These are phyloP conservation scores for Hyppa rectilinea DNA, from an alignment of 2,888 invertebrate species.

Conservation along the genomic window DNA sequence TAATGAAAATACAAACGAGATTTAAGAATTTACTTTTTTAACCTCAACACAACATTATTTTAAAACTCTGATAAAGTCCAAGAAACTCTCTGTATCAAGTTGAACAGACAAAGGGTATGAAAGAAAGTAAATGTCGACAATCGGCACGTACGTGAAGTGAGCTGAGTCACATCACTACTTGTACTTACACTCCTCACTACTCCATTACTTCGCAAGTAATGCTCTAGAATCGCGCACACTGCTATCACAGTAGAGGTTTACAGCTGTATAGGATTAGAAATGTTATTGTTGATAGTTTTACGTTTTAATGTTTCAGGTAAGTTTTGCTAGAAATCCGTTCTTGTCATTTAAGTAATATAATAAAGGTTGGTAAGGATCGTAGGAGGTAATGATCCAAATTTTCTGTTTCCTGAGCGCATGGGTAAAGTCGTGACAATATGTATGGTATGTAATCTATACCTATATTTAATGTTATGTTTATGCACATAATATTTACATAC, in stretches of 20 bases:
- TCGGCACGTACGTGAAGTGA: conserved; percentile 1
- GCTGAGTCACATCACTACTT: conserved; percentile 24
- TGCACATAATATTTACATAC: no score
- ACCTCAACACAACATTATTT: not conserved
- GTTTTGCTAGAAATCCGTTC: not conserved
- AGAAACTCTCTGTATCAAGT: not conserved
- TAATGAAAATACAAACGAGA: no score
- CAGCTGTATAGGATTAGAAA: conserved; percentile 23
- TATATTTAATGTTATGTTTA: no score
- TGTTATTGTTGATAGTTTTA: conserved; percentile 6
- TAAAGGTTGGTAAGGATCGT: no score
- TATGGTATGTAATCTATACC: no score
- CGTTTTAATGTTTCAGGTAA: not conserved
- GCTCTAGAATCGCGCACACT: conserved; percentile 10
- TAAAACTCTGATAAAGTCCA: not conserved
- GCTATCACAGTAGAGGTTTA: conserved; percentile 18
- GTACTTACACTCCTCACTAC: not conserved
- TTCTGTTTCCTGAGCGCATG: no score
- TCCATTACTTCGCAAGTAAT: conserved; percentile 20
- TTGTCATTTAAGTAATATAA: conserved; percentile 1
- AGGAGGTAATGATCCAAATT: no score
- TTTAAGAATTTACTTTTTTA: not conserved
- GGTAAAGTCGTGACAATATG: no score
- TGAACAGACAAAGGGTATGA: not conserved
- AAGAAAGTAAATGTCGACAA: not conserved